Base-by-base conservation (phyloP, 2,797 vertebrate species). In the Odontamblyopus lacepedii region DNA sequence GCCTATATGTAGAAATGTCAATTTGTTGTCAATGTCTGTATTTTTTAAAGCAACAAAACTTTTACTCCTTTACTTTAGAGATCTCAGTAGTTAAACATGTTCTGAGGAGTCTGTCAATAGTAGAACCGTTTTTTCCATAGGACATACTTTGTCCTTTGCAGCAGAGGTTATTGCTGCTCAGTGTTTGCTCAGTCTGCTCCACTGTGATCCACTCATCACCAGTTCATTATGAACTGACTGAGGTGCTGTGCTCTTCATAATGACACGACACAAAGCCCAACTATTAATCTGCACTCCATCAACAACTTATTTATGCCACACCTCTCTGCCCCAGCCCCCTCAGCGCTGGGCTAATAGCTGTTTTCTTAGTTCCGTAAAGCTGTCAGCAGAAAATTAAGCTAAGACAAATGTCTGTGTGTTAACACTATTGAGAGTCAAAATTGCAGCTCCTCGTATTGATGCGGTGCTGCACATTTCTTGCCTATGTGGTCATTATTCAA, bases 401-500 rank as follows among this genome's bases (percentile, higher is more conserved):
- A 78, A 85, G 79, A 85, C 84, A 85, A 90, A 88, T 71, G 84
- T 76, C 84, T 84, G 63, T 75, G 70, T 74, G 82, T 87, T 85
- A 77, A 88, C 78, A 80, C 75, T 79, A 75, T 82, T 84, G 79
- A 78, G 79, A 79, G 82, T 83, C 78, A 88, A 64, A 87, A 84
- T 75, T 78, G 80, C 78, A 74, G 84, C 78, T 84, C 71, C 3
- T 75, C 48, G 67, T 86, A 88, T 85, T 84, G 84, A 92, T 87
- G 88, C 75, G 4, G 81, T 79, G 7, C 72, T 55, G 35, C 73
- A 76, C 87, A 91, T 92, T 93, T 92, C 85, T 91, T 87, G 90
- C 90, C 83, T 85, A 85, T 90, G 91, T 84, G 87, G 87, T 91
- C 89, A 92, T 92, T 91, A 92, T 92, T 91, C 84, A 92, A 90